phyloP scores from a whole-genome alignment of 2,113 vertebrate genomes.

The Parus major region DNA sequence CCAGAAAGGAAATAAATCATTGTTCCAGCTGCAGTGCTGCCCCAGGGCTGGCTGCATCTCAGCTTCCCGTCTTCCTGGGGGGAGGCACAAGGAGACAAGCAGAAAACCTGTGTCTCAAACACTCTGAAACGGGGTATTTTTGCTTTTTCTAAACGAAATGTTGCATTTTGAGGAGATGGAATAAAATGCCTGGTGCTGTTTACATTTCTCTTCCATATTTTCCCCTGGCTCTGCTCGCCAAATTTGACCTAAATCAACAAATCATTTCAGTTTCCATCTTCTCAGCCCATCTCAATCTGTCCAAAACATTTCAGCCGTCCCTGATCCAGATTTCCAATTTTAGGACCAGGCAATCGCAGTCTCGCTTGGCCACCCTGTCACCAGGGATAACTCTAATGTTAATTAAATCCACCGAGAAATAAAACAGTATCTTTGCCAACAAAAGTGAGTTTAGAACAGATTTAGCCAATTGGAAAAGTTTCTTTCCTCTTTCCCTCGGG shows the following conservation, averaged over 20 bases:
- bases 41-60: background rate
- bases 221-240: background rate
- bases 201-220: background rate
- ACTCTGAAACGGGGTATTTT: background rate
- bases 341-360: background rate
- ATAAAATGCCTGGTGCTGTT: background rate
- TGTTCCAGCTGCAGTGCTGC: background rate
- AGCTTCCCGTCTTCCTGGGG: background rate
- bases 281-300: background rate
- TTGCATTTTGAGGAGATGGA: background rate
- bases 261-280: background rate
- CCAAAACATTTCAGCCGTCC: background rate
- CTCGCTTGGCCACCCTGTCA: background rate
- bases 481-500: background rate
- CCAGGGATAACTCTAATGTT: background rate
- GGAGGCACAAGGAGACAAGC: background rate
- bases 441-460: background rate
- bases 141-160: background rate
- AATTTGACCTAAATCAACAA: slow-evolving; percentile 27
- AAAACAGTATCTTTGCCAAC: background rate
- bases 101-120: background rate
- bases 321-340: background rate
- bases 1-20: background rate
- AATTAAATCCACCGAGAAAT: background rate
- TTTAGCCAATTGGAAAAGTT: background rate